A percentile compares a stretch with the other conserved stretches of the same genome.
phyloP scores from a whole-genome alignment of 2,113 vertebrate genomes.

The Oreochromis aureus region DNA sequence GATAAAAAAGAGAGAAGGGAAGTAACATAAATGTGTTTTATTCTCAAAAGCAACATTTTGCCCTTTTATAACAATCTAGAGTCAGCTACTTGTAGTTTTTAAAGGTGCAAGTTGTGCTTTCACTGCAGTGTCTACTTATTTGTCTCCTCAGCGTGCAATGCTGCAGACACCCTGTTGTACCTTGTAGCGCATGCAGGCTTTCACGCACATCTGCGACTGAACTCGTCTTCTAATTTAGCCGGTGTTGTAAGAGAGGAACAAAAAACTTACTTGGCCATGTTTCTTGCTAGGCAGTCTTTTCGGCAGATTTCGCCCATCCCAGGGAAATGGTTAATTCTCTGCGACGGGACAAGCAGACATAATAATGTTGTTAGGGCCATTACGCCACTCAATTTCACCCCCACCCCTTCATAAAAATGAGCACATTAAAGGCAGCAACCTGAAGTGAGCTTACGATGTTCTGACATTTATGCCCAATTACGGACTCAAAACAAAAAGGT shows the following conservation, averaged over 20 bases:
- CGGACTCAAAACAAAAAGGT: conserved; percentile 80
- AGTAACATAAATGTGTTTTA: background rate
- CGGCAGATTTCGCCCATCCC: conserved; percentile 99
- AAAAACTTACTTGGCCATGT: conserved; percentile 96
- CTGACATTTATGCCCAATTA: conserved; percentile 85
- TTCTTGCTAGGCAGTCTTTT: conserved; percentile 98
- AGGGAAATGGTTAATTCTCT: conserved; percentile 99
- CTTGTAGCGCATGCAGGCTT: background rate
- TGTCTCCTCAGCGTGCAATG: background rate
- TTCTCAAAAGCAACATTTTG: background rate
- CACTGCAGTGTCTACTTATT: background rate
- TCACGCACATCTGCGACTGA: background rate
- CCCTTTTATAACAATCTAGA: background rate
- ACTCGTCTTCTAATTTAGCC: background rate
- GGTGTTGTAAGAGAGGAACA: background rate
- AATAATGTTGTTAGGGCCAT: conserved; percentile 71
- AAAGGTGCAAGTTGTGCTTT: background rate
- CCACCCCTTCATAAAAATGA: conserved; percentile 62
- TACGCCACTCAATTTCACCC: conserved; percentile 66
- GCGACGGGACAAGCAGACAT: conserved; percentile 68
- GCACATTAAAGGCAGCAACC: conserved; percentile 71
- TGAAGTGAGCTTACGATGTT: conserved; percentile 73
- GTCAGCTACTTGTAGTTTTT: background rate
- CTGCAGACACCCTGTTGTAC: background rate
- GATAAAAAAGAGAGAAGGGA: background rate